Evolutionary conservation across 2,113 vertebrate species (phyloP), one percentile per base, ranked within the genome.

Genomic region (Vicugna pacos): DNA sequence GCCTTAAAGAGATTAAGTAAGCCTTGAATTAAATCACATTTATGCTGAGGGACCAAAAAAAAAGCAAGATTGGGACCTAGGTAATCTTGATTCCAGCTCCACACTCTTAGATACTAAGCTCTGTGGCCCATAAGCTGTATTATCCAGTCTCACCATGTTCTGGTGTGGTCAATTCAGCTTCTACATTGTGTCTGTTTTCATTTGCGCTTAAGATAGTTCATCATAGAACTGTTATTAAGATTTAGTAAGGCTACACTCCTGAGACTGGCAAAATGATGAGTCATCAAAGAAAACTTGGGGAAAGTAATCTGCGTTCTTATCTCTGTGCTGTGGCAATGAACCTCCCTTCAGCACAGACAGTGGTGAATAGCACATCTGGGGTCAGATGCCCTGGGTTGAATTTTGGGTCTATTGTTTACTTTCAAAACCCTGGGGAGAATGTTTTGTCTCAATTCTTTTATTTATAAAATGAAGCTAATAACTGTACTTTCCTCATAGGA

Each of bases 71-170:
- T 73, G 35, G 50, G 15, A 50, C 17, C 28, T 38, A 75, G 24
- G 22, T 70, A 22, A 86, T 24, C 35, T 48, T 75, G 12, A 72
- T 65, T 96, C 16, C 76, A 64, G 5, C 48, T 54, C 13, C 20
- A 46, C 2, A 32, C 0, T 38, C 4, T 83, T 10, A 65, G 76
- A 46, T 35, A 38, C 15, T 58, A 62, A 30, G 24, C 7, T 75
- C 12, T 52, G 6, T 69, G 35, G 1, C 38, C 6, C 17, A 0
- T 5, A 67, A 9, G 35, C 30, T n/a, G 10, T 16, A 46, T 2
- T 54, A 32, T 13, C 2, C 28, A 69, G 10, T 52, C 30, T 69
- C 20, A 46, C 10, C 2, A 15, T 24, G 38, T 7, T 79, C 73
- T 82, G 20, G 10, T 52, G 24, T 56, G 32, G 22, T 0, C 7